Evolutionary conservation across 1,140 invertebrate genomes (phyloP), one percentile per base, ranked within the genome.

Genomic region (Calliphora vicina): DNA sequence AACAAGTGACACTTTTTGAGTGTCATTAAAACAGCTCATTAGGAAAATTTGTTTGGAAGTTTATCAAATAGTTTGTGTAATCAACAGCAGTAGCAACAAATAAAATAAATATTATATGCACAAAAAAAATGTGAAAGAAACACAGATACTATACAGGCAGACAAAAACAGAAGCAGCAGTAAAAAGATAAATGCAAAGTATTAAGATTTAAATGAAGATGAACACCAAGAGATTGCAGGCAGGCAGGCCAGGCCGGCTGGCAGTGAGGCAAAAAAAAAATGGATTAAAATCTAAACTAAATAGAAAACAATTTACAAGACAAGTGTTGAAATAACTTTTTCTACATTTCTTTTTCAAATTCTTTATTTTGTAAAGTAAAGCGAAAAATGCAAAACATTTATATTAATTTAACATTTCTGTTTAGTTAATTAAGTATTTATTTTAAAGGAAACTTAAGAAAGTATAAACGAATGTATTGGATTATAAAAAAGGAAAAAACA

Each of bases 1-100:
- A 78, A 78, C 74, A 78, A 78, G 74, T 78, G 74, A 78, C 74
- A 78, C 35, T 45, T 42, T 78, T 78, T 45, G 74, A 78, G 74
- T 78, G 74, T 78, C 74, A 78, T 78, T 78, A 78, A 78, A 78
- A 78, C 74, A 78, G 74, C 74, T 78, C 74, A 78, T 78, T 78
- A 78, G 74, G 74, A 78, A 78, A 78, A 78, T 78, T 78, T 78
- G 74, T 78, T 78, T 78, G 74, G 35, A 78, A 78, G 74, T 78
- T 78, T 78, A 78, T 78, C 74, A 78, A 43, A 78, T 78, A 67
- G 61, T 67, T 67, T 67, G 61, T 67, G 20, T 67, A 57, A 57
- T 67, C 20, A 67, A 67, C 61, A 67, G 20, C 61, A 67, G 50
- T n/a, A 57, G 50, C 50, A 57, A 57, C 15, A 57, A 35, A 35